Evolutionary conservation across 2,113 vertebrate species (phyloP).

Genomic region (rat (Rattus norvegicus)): DNA sequence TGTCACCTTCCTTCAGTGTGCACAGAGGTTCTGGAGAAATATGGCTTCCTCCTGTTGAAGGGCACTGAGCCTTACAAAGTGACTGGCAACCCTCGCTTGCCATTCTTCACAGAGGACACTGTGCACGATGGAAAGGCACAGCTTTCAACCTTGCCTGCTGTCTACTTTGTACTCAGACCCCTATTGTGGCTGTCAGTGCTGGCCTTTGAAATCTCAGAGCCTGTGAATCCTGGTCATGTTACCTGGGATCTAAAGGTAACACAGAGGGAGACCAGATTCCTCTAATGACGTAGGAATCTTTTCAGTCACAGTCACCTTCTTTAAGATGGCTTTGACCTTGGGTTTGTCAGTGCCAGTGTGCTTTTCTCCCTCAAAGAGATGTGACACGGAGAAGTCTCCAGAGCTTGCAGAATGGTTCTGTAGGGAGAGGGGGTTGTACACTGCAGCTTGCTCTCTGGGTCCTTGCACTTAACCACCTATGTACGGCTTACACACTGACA

Average conservation of each 20-base stretch:
- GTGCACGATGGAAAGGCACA: constrained; percentile 35
- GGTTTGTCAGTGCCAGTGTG: neutral
- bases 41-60: neutral
- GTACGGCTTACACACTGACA: neutral
- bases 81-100: neutral
- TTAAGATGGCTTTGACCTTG: neutral
- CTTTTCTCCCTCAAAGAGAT: neutral
- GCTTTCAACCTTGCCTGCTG: neutral
- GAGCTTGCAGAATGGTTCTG: neutral
- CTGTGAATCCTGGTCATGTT: constrained; percentile 13
- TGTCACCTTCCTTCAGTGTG: neutral
- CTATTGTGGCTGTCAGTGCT: neutral
- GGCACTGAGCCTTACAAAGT: neutral
- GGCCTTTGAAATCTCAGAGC: constrained; percentile 33
- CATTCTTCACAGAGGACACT: neutral
- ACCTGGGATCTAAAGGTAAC: constrained; percentile 39
- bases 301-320: neutral
- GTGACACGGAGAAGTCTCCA: neutral
- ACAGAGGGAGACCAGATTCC: neutral
- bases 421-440: neutral
- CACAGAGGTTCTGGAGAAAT: neutral
- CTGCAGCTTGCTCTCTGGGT: neutral
- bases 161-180: neutral
- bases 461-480: neutral
- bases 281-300: constrained; percentile 20